Evolutionary conservation across 1,140 invertebrate species (phyloP), one percentile per base, ranked within the genome.

Genomic region (Bombus superbus): DNA sequence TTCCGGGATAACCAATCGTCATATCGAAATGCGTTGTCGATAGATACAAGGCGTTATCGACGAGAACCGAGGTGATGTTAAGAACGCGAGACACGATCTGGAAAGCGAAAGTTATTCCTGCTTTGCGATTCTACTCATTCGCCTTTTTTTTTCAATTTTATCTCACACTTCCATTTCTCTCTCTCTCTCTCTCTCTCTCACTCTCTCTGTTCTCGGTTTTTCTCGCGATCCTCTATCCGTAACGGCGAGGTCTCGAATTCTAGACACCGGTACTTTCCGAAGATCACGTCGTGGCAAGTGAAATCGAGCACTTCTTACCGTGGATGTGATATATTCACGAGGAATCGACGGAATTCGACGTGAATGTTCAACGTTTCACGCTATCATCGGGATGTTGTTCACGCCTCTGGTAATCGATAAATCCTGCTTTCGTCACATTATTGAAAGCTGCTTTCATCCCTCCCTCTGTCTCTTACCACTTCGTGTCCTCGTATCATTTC

Each of bases 221-320:
- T 18, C 38, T 18, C 38, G 8, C 38, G 11, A 59, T 44, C 28
- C 18, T 35, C 35, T 28, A 66, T 42, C 11, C 28, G 13, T 25
- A n/a, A 42, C 72, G 42, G 32, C 53, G 59, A 78, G 38, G 53
- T 72, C 35, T 57, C 42, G 42, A 64, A 66, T 75, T 83, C 53
- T 35, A 73, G 38, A 35, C 40, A 73, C 53, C 22, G 80, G 22
- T 44, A 42, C 57, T 42, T 2, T 9, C 10, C 32, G 38, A 35
- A 35, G 42, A 80, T 69, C 66, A 64, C 69, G 76, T 78, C 75
- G 40, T 40, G 35, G 75, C 47, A 84, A 79, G 73, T 78, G 82
- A 72, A 84, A 84, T 79, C 75, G 82, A 84, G 76, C 57, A 78
- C 66, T 71, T 84, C 82, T 84, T 84, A 47, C 82, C 32, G 32